Evolutionary conservation across 2,113 vertebrate genomes (phyloP).

Genomic region (Atractosteus spatula): DNA sequence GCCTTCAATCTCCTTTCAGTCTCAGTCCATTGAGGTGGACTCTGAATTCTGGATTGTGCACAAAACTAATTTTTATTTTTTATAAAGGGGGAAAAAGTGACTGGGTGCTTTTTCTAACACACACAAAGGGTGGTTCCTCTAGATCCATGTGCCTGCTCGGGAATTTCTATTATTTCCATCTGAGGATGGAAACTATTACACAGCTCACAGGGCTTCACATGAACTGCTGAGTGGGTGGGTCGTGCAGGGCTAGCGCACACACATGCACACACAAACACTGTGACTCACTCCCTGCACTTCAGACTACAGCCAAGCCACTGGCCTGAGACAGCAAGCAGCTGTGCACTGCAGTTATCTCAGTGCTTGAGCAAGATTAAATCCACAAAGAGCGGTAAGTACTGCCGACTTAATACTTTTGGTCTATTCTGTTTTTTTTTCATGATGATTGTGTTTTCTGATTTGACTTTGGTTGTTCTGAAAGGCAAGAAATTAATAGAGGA

Average conservation of each 20-base stretch:
- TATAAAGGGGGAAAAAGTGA: constrained; percentile 31
- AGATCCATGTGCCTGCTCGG: constrained; percentile 48
- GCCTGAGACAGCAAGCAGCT: constrained; percentile 21
- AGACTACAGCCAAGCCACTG: constrained; percentile 56
- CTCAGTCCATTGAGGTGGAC: too few relatives aligned
- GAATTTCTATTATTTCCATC: constrained; percentile 76
- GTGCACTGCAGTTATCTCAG: background rate
- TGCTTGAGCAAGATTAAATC: background rate
- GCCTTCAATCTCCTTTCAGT: too few relatives aligned
- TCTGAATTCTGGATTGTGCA: too few relatives aligned
- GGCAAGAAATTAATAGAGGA: too few relatives aligned
- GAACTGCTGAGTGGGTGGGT: constrained; percentile 45
- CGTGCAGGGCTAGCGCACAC: constrained; percentile 7
- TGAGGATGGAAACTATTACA: constrained; percentile 80
- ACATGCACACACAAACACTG: constrained; percentile 35
- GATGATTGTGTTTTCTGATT: too few relatives aligned
- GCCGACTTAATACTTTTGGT: too few relatives aligned
- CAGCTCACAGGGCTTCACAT: constrained; percentile 41
- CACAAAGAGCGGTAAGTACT: constrained; percentile 13
- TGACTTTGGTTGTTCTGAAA: too few relatives aligned
- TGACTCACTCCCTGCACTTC: constrained; percentile 44
- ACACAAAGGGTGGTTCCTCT: constrained; percentile 52
- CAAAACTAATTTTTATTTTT: too few relatives aligned
- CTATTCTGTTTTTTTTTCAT: too few relatives aligned
- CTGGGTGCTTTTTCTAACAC: constrained; percentile 44